Conservation (phyloP, 2,888 invertebrate genomes). For the Myopa tessellatipennis region DNA sequence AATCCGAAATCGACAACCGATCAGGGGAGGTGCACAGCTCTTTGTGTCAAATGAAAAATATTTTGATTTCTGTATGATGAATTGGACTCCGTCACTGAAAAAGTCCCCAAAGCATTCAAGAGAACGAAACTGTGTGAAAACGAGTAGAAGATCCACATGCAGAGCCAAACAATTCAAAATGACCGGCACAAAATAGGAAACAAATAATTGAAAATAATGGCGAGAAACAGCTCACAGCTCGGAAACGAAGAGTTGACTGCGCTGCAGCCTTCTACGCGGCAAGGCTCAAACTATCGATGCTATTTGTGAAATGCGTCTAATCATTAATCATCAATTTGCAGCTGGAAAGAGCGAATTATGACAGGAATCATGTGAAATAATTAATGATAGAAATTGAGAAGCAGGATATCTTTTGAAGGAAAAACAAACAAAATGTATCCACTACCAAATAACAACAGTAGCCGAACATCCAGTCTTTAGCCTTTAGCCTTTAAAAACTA, state of each 20-base stretch:
- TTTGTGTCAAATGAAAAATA: slow-evolving; percentile 34
- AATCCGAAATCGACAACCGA: background rate
- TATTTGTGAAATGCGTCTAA: slow-evolving; percentile 8
- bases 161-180: background rate
- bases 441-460: background rate
- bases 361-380: slow-evolving; percentile 29
- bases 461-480: background rate
- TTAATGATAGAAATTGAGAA: slow-evolving; percentile 9
- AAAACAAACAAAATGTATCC: background rate
- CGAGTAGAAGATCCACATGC: background rate
- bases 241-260: too few relatives aligned
- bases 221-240: too few relatives aligned
- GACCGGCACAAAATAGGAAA: background rate
- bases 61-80: slow-evolving; percentile 29
- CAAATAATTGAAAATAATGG: background rate
- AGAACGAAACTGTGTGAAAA: background rate
- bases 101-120: background rate
- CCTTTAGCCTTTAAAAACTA: background rate
- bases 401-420: background rate
- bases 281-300: background rate
- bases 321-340: slow-evolving; percentile 50
- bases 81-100: background rate
- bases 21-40: background rate
- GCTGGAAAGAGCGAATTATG: slow-evolving; percentile 42
- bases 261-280: too few relatives aligned